Base-by-base conservation (phyloP, 2,888 invertebrate species). In the Andrena hattorfiana region DNA sequence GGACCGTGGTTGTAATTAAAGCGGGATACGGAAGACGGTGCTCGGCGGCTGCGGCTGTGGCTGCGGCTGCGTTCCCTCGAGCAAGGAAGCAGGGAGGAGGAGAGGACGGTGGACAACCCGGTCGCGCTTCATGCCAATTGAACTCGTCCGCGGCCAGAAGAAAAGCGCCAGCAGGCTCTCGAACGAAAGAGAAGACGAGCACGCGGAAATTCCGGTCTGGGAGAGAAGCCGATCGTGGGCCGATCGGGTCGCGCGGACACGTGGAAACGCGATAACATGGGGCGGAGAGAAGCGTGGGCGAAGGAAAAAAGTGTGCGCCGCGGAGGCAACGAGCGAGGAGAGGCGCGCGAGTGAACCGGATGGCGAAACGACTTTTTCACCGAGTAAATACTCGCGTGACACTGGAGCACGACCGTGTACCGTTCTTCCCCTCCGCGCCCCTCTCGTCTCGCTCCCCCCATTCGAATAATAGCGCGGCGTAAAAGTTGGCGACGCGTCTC, bases 111-210 rank as follows among this genome's bases (percentile, higher is more conserved):
- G 90, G 93, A 92, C 93, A 92, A 92, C 88, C 42, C 84, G 89
- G 93, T 92, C 91, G 91, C 90, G 92, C 93, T 93, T 93, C 92
- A 91, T 92, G 92, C 92, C 91, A 91, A 92, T 92, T 93, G 92
- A 93, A 92, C 91, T 89, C 88, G 88, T 76, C 71, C 49, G 35
- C 79, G 49, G 68, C 20, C 23, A 51, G 66, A 67, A 35, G 16
- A 26, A 62, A 71, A 64, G 26, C 56, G 48, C 49, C 51, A 20
- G 49, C 42, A 5, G 23, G 42, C 48, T 42, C 26, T 16, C 23
- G 20, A 67, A 54, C 49, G 72, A 69, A 32, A 35, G 51, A 59
- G 54, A 68, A 20, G 20, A 16, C 10, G 35, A 16, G 16, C 51
- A 42, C 48, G 64, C 62, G 20, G 60, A 66, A 69, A 66, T 49